These are phyloP conservation scores for Gambusia yucatana DNA, from an alignment of 2,797 vertebrate genomes.

Conservation along the genomic window DNA sequence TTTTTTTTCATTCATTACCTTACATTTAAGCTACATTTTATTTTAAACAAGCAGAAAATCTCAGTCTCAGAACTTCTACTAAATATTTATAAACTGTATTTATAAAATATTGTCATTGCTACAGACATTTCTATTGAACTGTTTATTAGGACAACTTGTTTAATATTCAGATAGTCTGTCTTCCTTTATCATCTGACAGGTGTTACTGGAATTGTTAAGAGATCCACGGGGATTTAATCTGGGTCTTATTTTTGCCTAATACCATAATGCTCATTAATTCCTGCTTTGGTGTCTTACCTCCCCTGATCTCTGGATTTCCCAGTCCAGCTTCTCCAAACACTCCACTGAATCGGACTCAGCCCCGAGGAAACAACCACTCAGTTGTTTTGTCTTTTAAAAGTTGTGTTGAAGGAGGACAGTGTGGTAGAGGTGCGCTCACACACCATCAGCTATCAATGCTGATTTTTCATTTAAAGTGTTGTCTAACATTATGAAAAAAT, in stretches of 20 bases:
- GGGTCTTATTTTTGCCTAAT: slow-evolving; percentile 84
- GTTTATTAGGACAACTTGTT: not conserved
- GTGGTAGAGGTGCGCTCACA: not conserved
- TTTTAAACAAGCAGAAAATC: not conserved
- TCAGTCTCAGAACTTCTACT: not conserved
- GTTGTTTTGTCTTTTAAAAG: not conserved
- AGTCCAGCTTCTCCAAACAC: not conserved
- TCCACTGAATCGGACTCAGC: slow-evolving; percentile 23
- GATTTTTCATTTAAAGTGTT: not conserved
- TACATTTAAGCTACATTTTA: not conserved
- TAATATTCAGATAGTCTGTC: slow-evolving; percentile 4
- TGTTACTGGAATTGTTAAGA: slow-evolving; percentile 80
- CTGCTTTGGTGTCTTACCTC: slow-evolving; percentile 81
- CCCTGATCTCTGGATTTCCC: slow-evolving; percentile 60
- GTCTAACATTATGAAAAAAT: not conserved
- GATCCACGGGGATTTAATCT: slow-evolving; percentile 76
- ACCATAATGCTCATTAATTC: slow-evolving; percentile 85
- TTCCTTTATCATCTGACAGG: slow-evolving; percentile 69
- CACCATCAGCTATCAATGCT: not conserved
- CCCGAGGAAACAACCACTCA: not conserved
- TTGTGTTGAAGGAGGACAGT: not conserved
- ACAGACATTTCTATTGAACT: not conserved
- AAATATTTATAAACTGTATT: not conserved
- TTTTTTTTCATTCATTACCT: not conserved
- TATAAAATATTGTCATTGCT: not conserved